These are phyloP conservation scores for Scrobipalpa atriplicella DNA, from an alignment of 2,888 invertebrate genomes.

Conservation along the genomic window DNA sequence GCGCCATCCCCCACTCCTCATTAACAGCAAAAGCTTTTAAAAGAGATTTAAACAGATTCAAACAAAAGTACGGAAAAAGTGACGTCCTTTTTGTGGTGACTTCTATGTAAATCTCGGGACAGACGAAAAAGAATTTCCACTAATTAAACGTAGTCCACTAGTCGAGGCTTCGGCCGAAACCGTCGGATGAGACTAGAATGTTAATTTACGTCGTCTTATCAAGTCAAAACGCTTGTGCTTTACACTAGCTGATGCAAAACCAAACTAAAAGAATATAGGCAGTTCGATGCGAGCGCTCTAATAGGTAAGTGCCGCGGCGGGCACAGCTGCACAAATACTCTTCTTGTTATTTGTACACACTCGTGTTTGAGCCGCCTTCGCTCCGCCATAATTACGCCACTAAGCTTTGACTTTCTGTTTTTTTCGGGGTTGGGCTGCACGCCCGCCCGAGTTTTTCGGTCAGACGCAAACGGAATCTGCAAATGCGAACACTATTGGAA, in stretches of 20 bases:
- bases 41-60: conserved; percentile 75
- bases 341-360: conserved; percentile 70
- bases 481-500: conserved; percentile 56
- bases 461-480: conserved; percentile 54
- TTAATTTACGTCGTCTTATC: conserved; percentile 59
- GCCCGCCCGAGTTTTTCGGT: conserved; percentile 54
- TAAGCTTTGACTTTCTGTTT: conserved; percentile 65
- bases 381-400: conserved; percentile 66
- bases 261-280: conserved; percentile 39
- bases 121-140: conserved; percentile 66
- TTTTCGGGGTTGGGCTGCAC: conserved; percentile 47
- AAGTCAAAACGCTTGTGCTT: conserved; percentile 54
- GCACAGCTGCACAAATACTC: conserved; percentile 73
- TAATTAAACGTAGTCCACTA: conserved; percentile 71
- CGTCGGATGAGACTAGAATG: conserved; percentile 63
- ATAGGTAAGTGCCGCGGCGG: conserved; percentile 42
- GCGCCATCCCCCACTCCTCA: conserved; percentile 65
- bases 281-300: conserved; percentile 42
- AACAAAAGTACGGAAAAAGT: conserved; percentile 75
- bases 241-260: conserved; percentile 50
- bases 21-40: conserved; percentile 74
- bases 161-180: conserved; percentile 52
- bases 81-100: conserved; percentile 74
- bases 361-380: conserved; percentile 61
- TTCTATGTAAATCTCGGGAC: conserved; percentile 73